Percentiles rank a stretch among this genome's conserved stretches.
These are phyloP conservation scores for Novumbra hubbsi DNA, from an alignment of 2,797 vertebrate species.

Conservation along the genomic window DNA sequence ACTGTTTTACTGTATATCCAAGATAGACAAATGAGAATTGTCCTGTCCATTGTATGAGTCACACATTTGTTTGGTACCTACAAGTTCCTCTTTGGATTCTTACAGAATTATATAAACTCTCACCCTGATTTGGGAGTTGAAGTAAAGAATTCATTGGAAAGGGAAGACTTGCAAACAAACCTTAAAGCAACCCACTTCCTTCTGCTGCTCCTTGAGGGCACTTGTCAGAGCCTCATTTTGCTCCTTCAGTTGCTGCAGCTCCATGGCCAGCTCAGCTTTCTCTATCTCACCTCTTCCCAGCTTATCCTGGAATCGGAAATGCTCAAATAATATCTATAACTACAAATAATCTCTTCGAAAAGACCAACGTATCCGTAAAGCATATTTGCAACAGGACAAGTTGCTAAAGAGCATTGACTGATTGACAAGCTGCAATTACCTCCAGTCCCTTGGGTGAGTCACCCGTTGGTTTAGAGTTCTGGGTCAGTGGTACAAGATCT, in stretches of 20 bases:
- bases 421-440: neutral
- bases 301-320: slow-evolving; percentile 71
- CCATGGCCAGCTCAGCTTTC: slow-evolving; percentile 56
- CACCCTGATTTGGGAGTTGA: neutral
- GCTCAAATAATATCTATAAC: slow-evolving; percentile 18
- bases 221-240: slow-evolving; percentile 52
- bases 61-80: slow-evolving; percentile 7
- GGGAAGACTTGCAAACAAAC: slow-evolving; percentile 41
- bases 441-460: neutral
- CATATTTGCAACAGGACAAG: neutral
- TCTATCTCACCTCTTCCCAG: slow-evolving; percentile 75
- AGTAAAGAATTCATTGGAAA: neutral
- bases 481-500: neutral
- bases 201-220: slow-evolving; percentile 42
- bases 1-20: no score
- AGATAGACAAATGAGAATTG: neutral
- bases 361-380: neutral
- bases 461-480: neutral
- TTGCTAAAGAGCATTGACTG: neutral
- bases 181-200: slow-evolving; percentile 52
- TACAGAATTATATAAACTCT: slow-evolving; percentile 12
- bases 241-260: slow-evolving; percentile 43
- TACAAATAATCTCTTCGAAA: slow-evolving; percentile 18
- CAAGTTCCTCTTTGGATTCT: slow-evolving; percentile 6
- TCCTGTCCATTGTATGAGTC: neutral